phyloP scores from a whole-genome alignment of 2,888 invertebrate species.

The Morpho helenor region DNA sequence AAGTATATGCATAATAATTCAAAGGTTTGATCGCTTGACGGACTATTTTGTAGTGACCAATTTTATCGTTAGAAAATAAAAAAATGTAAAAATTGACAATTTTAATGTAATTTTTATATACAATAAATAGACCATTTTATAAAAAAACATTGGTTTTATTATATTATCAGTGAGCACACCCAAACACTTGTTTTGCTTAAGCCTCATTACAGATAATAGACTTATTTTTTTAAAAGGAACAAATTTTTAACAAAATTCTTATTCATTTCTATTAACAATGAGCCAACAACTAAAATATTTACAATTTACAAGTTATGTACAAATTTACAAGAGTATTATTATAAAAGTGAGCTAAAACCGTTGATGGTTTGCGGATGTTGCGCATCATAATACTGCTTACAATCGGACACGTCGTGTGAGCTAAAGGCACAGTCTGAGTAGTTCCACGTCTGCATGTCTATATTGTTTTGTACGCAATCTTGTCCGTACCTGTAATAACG shows the following conservation, averaged over 20 bases:
- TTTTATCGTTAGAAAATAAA: slow-evolving; percentile 69
- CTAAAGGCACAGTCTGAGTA: slow-evolving; percentile 62
- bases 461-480: slow-evolving; percentile 53
- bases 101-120: slow-evolving; percentile 79
- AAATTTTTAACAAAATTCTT: slow-evolving; percentile 17
- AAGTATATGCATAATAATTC: slow-evolving; percentile 58
- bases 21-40: slow-evolving; percentile 70
- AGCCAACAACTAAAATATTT: slow-evolving; percentile 37
- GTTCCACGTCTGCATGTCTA: slow-evolving; percentile 60
- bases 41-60: slow-evolving; percentile 79
- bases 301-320: slow-evolving; percentile 42
- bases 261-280: slow-evolving; percentile 20
- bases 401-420: slow-evolving; percentile 47
- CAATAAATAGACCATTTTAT: slow-evolving; percentile 79
- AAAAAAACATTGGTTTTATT: slow-evolving; percentile 53
- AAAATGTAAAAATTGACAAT: slow-evolving; percentile 75
- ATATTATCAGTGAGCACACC: slow-evolving; percentile 23
- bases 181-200: slow-evolving; percentile 18
- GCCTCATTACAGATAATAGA: slow-evolving; percentile 16
- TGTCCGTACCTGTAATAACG: slow-evolving; percentile 61
- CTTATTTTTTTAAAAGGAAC: slow-evolving; percentile 24
- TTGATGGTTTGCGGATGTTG: slow-evolving; percentile 56
- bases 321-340: slow-evolving; percentile 38
- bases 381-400: slow-evolving; percentile 60
- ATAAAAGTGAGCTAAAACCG: slow-evolving; percentile 58